Percentiles rank a stretch among this genome's conserved stretches.
phyloP scores from a whole-genome alignment of 2,797 vertebrate species.

The Hybognathus amarus region DNA sequence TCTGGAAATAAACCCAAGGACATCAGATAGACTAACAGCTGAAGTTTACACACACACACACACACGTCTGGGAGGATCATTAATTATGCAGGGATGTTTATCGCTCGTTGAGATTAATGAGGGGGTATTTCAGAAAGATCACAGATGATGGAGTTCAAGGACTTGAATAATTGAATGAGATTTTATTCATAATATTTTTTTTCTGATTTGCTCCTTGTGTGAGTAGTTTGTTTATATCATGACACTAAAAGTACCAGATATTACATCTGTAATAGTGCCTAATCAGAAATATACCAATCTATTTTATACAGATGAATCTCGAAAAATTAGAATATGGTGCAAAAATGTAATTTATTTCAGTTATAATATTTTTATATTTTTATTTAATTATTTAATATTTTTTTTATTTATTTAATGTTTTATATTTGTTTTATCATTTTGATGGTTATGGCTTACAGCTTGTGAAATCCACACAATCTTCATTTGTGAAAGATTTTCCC shows the following conservation, averaged over 20 bases:
- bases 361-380: too few relatives aligned
- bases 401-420: too few relatives aligned
- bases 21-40: not conserved
- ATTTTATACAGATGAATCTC: too few relatives aligned
- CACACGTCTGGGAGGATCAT: not conserved
- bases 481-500: too few relatives aligned
- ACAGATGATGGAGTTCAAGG: slow-evolving; percentile 13
- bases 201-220: not conserved
- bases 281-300: not conserved
- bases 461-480: too few relatives aligned
- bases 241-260: too few relatives aligned
- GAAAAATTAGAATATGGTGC: too few relatives aligned
- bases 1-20: slow-evolving; percentile 27
- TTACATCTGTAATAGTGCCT: not conserved
- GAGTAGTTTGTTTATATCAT: not conserved
- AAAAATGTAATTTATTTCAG: too few relatives aligned
- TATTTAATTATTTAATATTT: too few relatives aligned
- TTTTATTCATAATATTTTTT: too few relatives aligned
- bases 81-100: slow-evolving; percentile 37
- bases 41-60: not conserved
- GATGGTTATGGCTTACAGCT: too few relatives aligned
- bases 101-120: slow-evolving; percentile 30
- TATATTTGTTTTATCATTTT: too few relatives aligned
- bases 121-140: slow-evolving; percentile 26
- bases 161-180: slow-evolving; percentile 2